A percentile compares a stretch with the other conserved stretches of the same genome.
Conservation (phyloP, 2,797 vertebrate species). For the Galagoides demidoff region DNA sequence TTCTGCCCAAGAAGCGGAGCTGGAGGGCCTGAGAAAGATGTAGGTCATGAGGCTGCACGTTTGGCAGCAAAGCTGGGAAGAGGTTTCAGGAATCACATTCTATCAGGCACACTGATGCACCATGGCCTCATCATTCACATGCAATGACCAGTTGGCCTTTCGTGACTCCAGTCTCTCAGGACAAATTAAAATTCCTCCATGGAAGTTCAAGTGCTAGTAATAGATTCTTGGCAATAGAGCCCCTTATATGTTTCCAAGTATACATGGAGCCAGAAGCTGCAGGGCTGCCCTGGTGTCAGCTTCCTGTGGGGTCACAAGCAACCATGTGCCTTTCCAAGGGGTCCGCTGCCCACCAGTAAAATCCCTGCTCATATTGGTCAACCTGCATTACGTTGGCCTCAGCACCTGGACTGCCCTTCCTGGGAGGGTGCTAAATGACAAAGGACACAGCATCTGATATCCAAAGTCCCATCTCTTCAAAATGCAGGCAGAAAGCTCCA, state of each 20-base stretch:
- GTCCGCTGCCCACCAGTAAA: not conserved
- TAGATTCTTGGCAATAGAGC: not conserved
- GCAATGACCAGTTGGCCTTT: conserved; percentile 61
- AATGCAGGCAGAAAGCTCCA: not conserved
- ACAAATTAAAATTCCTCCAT: conserved; percentile 37
- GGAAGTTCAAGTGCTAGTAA: not conserved
- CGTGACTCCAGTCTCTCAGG: not conserved
- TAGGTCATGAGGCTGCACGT: not conserved
- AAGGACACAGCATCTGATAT: not conserved
- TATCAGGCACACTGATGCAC: not conserved
- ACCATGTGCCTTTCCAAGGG: not conserved
- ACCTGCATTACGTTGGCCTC: not conserved
- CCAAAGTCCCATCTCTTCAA: not conserved
- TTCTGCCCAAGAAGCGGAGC: conserved; percentile 47
- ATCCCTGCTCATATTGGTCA: not conserved
- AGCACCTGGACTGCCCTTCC: not conserved
- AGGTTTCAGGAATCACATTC: conserved; percentile 52
- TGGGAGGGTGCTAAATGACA: not conserved
- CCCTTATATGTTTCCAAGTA: conserved; percentile 37
- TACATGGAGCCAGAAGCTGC: not conserved
- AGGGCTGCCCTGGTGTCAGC: not conserved
- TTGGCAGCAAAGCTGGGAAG: conserved; percentile 36
- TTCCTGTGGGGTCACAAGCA: not conserved
- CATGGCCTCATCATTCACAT: conserved; percentile 23
- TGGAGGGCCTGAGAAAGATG: not conserved